Evolutionary conservation across 2,113 vertebrate genomes (phyloP).

Genomic region (Meriones unguiculatus): DNA sequence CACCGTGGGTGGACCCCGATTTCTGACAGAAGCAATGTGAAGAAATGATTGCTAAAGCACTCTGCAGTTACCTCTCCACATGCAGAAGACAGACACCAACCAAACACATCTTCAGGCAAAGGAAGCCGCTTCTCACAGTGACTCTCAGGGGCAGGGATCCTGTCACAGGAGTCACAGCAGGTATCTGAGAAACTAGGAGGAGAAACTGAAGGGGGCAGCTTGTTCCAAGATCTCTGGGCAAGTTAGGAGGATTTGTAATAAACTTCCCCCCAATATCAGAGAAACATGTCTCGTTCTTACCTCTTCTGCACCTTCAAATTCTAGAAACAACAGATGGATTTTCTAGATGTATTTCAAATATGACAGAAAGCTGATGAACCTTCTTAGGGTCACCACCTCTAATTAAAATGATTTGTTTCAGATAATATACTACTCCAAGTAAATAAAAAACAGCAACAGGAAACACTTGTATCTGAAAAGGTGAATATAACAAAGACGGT

Average conservation of each 20-base stretch:
- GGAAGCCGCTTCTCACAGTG: conserved; percentile 27
- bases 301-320: not conserved
- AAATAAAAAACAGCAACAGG: not conserved
- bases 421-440: not conserved
- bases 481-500: not conserved
- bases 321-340: not conserved
- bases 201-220: not conserved
- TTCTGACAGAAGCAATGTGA: not conserved
- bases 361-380: not conserved
- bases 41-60: not conserved
- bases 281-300: not conserved
- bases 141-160: conserved; percentile 43
- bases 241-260: not conserved
- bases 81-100: conserved; percentile 46
- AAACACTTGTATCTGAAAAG: conserved; percentile 17
- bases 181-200: conserved; percentile 54
- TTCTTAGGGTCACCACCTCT: not conserved
- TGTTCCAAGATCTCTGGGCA: not conserved
- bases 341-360: not conserved
- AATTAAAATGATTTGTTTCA: conserved; percentile 39
- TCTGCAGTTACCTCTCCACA: conserved; percentile 2
- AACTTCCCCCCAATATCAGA: not conserved
- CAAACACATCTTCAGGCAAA: conserved; percentile 30
- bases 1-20: not conserved
- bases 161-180: conserved; percentile 45